These are phyloP conservation scores for Hystrix brachyura DNA, from an alignment of 2,113 vertebrate genomes.

Conservation along the genomic window DNA sequence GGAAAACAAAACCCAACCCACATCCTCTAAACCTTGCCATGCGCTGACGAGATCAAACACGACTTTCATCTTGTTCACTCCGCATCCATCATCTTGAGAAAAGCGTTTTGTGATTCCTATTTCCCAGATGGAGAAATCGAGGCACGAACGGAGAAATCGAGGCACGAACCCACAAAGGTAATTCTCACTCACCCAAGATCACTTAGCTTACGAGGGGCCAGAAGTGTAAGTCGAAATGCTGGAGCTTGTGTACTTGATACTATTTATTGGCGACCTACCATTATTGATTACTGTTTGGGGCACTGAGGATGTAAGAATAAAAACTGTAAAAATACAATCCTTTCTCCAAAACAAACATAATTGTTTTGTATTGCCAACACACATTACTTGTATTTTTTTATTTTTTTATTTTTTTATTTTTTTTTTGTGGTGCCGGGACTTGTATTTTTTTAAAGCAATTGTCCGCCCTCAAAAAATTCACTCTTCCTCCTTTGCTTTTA, in stretches of 20 bases:
- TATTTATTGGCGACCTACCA: neutral
- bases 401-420: too few species aligned
- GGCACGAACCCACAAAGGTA: slow-evolving; percentile 24
- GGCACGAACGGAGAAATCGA: slow-evolving; percentile 64
- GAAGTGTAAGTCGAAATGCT: neutral
- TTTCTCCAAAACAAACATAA: neutral
- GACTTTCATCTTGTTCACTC: neutral
- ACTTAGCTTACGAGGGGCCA: neutral
- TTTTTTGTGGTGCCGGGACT: too few species aligned
- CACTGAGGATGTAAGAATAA: too few species aligned
- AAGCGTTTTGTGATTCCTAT: neutral
- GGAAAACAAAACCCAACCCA: neutral
- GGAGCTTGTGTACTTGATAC: accelerated
- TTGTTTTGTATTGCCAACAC: neutral
- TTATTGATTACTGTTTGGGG: neutral
- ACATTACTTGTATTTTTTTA: neutral
- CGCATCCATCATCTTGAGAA: accelerated
- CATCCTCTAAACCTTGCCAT: neutral
- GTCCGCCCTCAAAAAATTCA: neutral
- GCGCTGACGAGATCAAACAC: accelerated
- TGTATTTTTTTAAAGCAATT: neutral
- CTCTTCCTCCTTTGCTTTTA: neutral
- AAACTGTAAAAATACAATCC: neutral
- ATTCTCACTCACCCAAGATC: too few species aligned
- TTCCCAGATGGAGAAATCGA: slow-evolving; percentile 70